Base-by-base conservation (phyloP, 1,140 invertebrate species). In the Ceratosolen fusciceps region DNA sequence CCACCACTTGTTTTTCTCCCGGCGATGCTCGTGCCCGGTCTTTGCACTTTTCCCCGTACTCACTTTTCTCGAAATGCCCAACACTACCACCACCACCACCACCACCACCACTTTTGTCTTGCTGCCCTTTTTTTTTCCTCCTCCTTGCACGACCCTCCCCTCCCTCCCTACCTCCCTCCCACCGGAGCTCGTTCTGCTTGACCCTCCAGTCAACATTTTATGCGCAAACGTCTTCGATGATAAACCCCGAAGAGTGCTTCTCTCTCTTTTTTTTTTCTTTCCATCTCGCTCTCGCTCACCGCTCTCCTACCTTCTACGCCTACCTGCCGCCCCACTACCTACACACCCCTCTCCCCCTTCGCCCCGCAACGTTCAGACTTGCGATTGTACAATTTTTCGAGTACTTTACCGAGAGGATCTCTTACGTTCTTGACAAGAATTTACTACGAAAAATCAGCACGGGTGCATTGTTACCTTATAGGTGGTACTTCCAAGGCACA, bases 41-140 rank as follows among this genome's bases (percentile, higher is more conserved):
- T 37, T 37, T 65, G 60, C 60, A 65, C 60, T 65, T 65, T 65
- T 65, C 60, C 34, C 8, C 31, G 60, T 65, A 65, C 0, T 65
- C 16, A 31, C 60, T 65, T 65, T 65, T 65, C 60, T 65, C 16
- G 26, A 65, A 65, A 65, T 37, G 19, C 12, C 12, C 39, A 12
- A 43, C 5, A 9, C 16, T n/a, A n/a, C n/a, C n/a, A n/a, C n/a
- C n/a, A n/a, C n/a, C n/a, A n/a, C n/a, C n/a, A n/a, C n/a, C n/a
- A n/a, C n/a, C n/a, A n/a, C n/a, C n/a, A n/a, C n/a, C 0, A n/a
- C 60, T 65, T 65, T 65, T 65, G 34, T 65, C 31, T 65, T 1
- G 2, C 19, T 37, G 60, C 19, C 60, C 60, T 37, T 65, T 31
- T 37, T 65, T 65, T 65, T 31, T 65, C 2, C 19, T 31, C 2